These are phyloP conservation scores for Lindbergichthys nudifrons DNA, from an alignment of 2,797 vertebrate species.

Conservation along the genomic window DNA sequence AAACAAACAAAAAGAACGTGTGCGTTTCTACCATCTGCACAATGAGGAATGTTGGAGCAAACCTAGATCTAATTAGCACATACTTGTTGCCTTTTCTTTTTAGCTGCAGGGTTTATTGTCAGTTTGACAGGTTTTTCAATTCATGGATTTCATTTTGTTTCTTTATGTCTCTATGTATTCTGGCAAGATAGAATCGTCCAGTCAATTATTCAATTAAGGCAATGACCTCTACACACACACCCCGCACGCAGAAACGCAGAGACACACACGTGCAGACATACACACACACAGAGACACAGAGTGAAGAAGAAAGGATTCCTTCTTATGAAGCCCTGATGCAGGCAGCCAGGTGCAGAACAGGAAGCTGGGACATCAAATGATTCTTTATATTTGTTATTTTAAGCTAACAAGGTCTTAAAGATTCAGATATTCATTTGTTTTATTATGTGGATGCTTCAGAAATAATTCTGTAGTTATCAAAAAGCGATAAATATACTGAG, in stretches of 20 bases:
- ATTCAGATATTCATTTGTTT: slow-evolving; percentile 20
- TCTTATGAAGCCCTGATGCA: slow-evolving; percentile 56
- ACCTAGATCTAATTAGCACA: slow-evolving; percentile 73
- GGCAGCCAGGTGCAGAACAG: slow-evolving; percentile 65
- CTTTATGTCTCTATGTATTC: slow-evolving; percentile 42
- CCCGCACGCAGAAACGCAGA: slow-evolving; percentile 26
- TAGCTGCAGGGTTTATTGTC: slow-evolving; percentile 56
- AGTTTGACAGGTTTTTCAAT: slow-evolving; percentile 59
- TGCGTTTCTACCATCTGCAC: slow-evolving; percentile 51
- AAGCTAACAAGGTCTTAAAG: slow-evolving; percentile 13
- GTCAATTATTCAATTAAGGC: slow-evolving; percentile 72
- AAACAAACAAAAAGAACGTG: slow-evolving; percentile 80
- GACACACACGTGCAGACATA: slow-evolving; percentile 16
- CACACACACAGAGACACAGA: slow-evolving; percentile 20
- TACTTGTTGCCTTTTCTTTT: slow-evolving; percentile 62
- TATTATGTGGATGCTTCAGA: neutral
- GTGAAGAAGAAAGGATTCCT: slow-evolving; percentile 65
- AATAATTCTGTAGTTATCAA: neutral
- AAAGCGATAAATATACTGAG: neutral
- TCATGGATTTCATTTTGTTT: slow-evolving; percentile 46
- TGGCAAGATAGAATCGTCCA: slow-evolving; percentile 47
- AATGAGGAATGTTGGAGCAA: slow-evolving; percentile 65
- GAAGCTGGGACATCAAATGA: slow-evolving; percentile 54
- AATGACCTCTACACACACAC: slow-evolving; percentile 61
- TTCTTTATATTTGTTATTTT: slow-evolving; percentile 42